Evolutionary conservation across 64 coral and sea anemone genomes (phyloP).

Genomic region (Montipora capricornis): DNA sequence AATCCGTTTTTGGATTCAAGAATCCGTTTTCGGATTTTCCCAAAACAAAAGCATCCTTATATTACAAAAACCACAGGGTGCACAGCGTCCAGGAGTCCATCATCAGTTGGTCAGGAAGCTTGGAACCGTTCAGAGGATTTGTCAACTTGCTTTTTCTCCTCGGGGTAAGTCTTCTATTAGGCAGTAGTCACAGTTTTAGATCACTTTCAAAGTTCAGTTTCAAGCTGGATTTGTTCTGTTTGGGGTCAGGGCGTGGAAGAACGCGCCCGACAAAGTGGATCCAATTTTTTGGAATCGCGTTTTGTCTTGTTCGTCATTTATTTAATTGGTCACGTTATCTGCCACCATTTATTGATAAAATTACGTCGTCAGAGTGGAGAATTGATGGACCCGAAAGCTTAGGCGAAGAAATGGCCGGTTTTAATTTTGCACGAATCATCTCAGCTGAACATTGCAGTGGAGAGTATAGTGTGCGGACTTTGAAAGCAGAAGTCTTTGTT

Average conservation of each 20-base stretch:
- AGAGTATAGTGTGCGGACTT: too few species aligned
- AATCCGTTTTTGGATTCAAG: too few species aligned
- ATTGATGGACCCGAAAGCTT: neutral
- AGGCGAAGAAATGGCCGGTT: neutral
- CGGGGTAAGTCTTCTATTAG: conserved; percentile 35
- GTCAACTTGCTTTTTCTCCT: conserved; percentile 76
- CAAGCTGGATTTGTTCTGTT: conserved; percentile 75
- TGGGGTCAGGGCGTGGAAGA: conserved; percentile 62
- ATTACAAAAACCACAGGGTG: conserved; percentile 14
- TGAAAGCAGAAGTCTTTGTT: too few species aligned
- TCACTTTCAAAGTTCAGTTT: neutral
- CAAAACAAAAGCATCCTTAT: neutral
- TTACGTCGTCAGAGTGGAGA: neutral
- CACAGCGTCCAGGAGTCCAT: conserved; percentile 67
- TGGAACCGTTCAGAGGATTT: conserved; percentile 87
- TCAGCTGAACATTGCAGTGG: neutral
- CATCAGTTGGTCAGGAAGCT: conserved; percentile 61
- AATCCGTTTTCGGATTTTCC: too few species aligned
- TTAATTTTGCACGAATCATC: neutral
- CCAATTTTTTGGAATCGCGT: conserved; percentile 49
- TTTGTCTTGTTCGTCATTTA: conserved; percentile 50
- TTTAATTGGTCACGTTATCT: neutral
- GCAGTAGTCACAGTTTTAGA: too few species aligned
- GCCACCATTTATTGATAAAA: conserved; percentile 23
- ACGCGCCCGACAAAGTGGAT: conserved; percentile 44